phyloP scores from a whole-genome alignment of 2,113 vertebrate genomes.

The Brachirus orientalis region DNA sequence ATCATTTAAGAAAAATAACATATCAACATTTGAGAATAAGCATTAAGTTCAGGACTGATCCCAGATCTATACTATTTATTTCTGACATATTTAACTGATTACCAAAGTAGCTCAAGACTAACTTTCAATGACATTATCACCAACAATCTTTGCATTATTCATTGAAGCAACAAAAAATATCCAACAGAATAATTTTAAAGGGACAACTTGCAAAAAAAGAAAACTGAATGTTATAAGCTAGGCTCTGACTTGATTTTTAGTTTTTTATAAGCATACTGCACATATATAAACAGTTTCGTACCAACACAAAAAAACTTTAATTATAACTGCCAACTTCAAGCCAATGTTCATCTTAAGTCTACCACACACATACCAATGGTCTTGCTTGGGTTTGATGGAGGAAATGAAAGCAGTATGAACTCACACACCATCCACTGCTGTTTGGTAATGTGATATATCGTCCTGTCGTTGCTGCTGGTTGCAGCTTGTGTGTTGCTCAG shows the following conservation, averaged over 20 bases:
- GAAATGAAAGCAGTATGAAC: conserved; percentile 33
- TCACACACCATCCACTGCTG: conserved; percentile 18
- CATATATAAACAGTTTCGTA: conserved; percentile 16
- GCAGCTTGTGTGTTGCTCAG: conserved; percentile 54
- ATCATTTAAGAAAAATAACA: not conserved
- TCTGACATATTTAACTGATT: no score
- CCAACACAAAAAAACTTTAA: conserved; percentile 25
- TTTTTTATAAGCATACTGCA: not conserved
- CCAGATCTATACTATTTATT: not conserved
- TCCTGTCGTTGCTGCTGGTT: conserved; percentile 35
- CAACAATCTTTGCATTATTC: no score
- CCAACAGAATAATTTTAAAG: no score
- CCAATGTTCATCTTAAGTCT: conserved; percentile 9
- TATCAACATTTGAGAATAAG: not conserved
- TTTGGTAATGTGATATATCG: conserved; percentile 26
- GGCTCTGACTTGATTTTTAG: no score
- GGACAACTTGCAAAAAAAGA: no score
- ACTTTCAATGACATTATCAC: no score
- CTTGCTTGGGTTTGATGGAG: conserved; percentile 43
- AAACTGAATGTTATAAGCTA: no score
- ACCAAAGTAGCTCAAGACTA: no score
- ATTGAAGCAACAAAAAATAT: no score
- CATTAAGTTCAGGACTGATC: not conserved
- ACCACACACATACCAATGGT: conserved; percentile 4
- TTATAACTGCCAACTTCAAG: conserved; percentile 22